Conservation (phyloP, 2,113 vertebrate species). For the Clarias magur region DNA sequence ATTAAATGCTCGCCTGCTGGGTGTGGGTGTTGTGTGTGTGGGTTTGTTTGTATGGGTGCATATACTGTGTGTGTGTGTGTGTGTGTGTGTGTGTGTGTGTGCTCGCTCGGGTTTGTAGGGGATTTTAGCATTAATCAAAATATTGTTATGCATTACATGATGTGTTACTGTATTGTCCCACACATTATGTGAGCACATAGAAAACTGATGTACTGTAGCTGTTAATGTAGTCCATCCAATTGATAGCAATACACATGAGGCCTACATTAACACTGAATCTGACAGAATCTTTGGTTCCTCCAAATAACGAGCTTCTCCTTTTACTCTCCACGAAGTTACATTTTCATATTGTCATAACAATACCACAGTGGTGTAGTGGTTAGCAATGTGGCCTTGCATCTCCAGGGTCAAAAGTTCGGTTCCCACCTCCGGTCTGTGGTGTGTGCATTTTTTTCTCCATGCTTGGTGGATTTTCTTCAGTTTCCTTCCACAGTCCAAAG, state of each 20-base stretch:
- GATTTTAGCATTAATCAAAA: not conserved
- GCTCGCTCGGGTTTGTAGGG: not conserved
- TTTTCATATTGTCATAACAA: too few species aligned
- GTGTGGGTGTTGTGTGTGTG: conserved; percentile 21
- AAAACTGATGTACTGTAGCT: not conserved
- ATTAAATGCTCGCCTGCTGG: conserved; percentile 26
- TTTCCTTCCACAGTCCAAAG: too few species aligned
- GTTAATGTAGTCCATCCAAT: not conserved
- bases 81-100: not conserved
- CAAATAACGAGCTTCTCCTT: too few species aligned
- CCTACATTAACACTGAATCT: not conserved
- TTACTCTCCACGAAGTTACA: too few species aligned
- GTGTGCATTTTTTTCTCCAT: too few species aligned
- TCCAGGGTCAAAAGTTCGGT: too few species aligned
- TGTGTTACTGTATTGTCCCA: not conserved
- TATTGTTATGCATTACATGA: not conserved
- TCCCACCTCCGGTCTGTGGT: too few species aligned
- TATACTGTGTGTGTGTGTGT: not conserved
- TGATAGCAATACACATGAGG: not conserved
- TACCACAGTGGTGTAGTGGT: too few species aligned
- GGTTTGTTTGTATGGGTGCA: not conserved
- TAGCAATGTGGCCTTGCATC: too few species aligned
- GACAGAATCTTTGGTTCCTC: too few species aligned
- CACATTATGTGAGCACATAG: not conserved
- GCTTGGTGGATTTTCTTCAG: too few species aligned